Conservation (phyloP, 2,113 vertebrate genomes). For the Junco hyemalis region DNA sequence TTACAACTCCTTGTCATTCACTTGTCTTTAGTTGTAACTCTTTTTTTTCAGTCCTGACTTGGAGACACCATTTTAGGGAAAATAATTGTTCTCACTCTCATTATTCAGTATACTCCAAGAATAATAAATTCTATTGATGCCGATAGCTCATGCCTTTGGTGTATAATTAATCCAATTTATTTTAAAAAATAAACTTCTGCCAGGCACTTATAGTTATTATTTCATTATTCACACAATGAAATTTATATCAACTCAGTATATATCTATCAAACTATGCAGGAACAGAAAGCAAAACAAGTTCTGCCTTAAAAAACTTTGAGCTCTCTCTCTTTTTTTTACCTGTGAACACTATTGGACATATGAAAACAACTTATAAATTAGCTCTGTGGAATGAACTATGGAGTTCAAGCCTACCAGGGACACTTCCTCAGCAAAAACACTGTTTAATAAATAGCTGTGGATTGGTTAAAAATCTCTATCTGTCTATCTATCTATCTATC, state of each 20-base stretch:
- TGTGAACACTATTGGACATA: background rate
- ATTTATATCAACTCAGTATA: background rate
- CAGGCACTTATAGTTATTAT: background rate
- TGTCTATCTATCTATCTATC: background rate
- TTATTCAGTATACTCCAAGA: background rate
- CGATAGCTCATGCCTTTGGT: background rate
- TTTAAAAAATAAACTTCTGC: background rate
- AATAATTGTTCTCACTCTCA: background rate
- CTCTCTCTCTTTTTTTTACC: background rate
- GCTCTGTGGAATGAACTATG: background rate
- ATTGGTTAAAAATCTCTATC: background rate
- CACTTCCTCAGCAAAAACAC: background rate
- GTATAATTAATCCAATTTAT: background rate
- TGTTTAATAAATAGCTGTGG: background rate
- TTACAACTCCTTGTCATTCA: background rate
- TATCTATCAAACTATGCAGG: background rate
- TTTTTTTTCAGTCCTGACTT: background rate
- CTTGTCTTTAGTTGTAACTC: background rate
- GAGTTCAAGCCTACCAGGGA: background rate
- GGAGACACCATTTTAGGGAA: background rate
- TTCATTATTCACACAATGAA: background rate
- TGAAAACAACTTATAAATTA: background rate
- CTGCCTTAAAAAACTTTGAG: background rate
- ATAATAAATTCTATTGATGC: background rate
- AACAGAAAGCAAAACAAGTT: background rate